phyloP scores from a whole-genome alignment of 2,113 vertebrate genomes.

The Sisor rabdophorus region DNA sequence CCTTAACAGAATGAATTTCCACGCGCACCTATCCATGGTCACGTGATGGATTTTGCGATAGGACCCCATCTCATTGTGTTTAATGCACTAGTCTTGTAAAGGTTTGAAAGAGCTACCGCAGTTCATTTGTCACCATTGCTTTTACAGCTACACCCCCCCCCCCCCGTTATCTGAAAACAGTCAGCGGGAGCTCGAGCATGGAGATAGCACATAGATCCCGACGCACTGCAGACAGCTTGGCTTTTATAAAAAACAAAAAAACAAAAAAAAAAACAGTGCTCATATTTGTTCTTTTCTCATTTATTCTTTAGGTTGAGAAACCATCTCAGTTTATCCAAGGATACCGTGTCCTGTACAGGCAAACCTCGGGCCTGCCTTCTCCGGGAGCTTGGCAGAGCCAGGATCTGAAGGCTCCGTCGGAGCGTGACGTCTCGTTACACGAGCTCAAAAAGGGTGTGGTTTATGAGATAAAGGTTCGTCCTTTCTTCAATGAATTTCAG shows the following conservation, averaged over 20 bases:
- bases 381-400: slow-evolving; percentile 83
- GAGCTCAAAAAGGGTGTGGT: slow-evolving; percentile 87
- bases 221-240: not conserved
- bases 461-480: slow-evolving; percentile 95
- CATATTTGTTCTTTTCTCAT: not conserved
- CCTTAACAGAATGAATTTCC: slow-evolving; percentile 67
- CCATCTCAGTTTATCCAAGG: slow-evolving; percentile 98
- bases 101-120: slow-evolving; percentile 6
- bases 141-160: not conserved
- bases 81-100: slow-evolving; percentile 25
- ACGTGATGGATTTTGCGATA: not conserved
- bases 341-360: slow-evolving; percentile 89
- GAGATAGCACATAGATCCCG: not conserved
- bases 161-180: slow-evolving; percentile 30
- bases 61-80: slow-evolving; percentile 18
- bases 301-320: slow-evolving; percentile 81
- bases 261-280: not conserved
- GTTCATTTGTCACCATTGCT: slow-evolving; percentile 26
- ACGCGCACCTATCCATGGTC: slow-evolving; percentile 58
- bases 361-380: slow-evolving; percentile 81
- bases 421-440: slow-evolving; percentile 80
- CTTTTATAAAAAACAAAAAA: too few species aligned
- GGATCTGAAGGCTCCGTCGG: slow-evolving; percentile 89
- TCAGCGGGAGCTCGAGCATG: not conserved
- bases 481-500: slow-evolving; percentile 98